Evolutionary conservation across 1,140 invertebrate species (phyloP), one percentile per base, ranked within the genome.

Genomic region (Scylla paramamosain): DNA sequence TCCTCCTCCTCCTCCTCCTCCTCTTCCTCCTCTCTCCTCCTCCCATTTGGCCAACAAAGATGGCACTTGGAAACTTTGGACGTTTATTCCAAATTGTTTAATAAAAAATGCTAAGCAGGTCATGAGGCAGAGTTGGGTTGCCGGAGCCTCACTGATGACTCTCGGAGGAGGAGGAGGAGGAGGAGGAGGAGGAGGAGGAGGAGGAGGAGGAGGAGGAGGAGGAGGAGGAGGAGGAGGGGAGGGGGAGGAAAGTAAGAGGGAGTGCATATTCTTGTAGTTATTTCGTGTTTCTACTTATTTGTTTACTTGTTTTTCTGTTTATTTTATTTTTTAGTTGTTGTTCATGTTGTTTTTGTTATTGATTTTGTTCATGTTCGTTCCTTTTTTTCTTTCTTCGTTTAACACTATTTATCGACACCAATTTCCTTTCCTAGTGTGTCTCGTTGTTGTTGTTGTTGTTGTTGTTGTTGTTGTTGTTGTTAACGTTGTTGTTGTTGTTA

Each of bases 31-130:
- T n/a, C 52, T 48, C 93, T 12, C 87, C 6, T 25, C 25, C 93
- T n/a, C 52, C 86, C 25, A 59, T 12, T 31, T 32, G 86, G 14
- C 59, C 67, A 48, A 93, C 88, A 90, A 95, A 91, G 94, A 95
- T 92, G 67, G 39, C 83, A 87, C 77, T 48, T 59, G 67, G 83
- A 92, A 95, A 95, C 83, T 92, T 95, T 95, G 25, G 90, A 91
- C 94, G 94, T 95, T 95, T 91, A 95, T 92, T 92, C 94, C 91
- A 95, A 95, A 95, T 92, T 95, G 94, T 95, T 95, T 92, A 95
- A 95, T 95, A 95, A 95, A 95, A 95, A 95, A 95, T 95, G 94
- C 94, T 92, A 95, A 95, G 77, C 94, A 95, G 94, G 82, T 95
- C 90, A 95, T 95, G 59, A 31, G 39, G 29, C 39, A 52, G 48